Percentiles rank a stretch among this genome's conserved stretches.
Evolutionary conservation across 2,888 invertebrate genomes (phyloP).

Genomic region (Agapetus fuscipes): DNA sequence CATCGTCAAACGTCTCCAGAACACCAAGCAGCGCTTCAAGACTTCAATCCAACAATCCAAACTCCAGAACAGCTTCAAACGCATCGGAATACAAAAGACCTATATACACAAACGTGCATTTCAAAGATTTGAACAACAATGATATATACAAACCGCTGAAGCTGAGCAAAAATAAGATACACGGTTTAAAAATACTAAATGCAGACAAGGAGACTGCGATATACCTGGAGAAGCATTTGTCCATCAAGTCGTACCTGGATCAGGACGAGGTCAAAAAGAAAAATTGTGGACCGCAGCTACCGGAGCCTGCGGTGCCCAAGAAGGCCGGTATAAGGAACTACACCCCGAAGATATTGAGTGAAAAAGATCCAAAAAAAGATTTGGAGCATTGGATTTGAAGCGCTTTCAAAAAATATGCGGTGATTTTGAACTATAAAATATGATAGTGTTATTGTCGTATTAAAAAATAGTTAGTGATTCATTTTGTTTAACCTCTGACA

Average conservation of each 20-base stretch:
- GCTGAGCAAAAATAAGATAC: slow-evolving; percentile 40
- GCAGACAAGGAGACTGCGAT: slow-evolving; percentile 30
- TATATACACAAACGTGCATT: slow-evolving; percentile 43
- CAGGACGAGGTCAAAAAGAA: slow-evolving; percentile 39
- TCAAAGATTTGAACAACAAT: slow-evolving; percentile 40
- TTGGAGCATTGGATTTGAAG: slow-evolving; percentile 60
- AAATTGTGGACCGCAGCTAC: slow-evolving; percentile 27
- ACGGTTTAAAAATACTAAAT: slow-evolving; percentile 38
- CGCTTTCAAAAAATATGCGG: too few species aligned
- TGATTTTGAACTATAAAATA: too few species aligned
- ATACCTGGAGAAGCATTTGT: slow-evolving; percentile 44
- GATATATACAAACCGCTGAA: slow-evolving; percentile 44
- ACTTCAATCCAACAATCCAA: not conserved
- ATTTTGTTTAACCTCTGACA: too few species aligned
- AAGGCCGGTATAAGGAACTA: slow-evolving; percentile 59
- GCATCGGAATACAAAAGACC: slow-evolving; percentile 24
- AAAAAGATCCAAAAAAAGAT: slow-evolving; percentile 45
- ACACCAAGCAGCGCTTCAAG: not conserved
- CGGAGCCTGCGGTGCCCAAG: slow-evolving; percentile 30
- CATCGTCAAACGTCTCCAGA: not conserved
- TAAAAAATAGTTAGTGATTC: too few species aligned
- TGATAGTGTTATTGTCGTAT: too few species aligned
- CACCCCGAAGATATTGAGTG: slow-evolving; percentile 58
- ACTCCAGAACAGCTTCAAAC: not conserved
- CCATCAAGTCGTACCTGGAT: slow-evolving; percentile 45